Evolutionary conservation across 2,888 invertebrate genomes (phyloP), one percentile per base, ranked within the genome.

Genomic region (Sympetrum striolatum): DNA sequence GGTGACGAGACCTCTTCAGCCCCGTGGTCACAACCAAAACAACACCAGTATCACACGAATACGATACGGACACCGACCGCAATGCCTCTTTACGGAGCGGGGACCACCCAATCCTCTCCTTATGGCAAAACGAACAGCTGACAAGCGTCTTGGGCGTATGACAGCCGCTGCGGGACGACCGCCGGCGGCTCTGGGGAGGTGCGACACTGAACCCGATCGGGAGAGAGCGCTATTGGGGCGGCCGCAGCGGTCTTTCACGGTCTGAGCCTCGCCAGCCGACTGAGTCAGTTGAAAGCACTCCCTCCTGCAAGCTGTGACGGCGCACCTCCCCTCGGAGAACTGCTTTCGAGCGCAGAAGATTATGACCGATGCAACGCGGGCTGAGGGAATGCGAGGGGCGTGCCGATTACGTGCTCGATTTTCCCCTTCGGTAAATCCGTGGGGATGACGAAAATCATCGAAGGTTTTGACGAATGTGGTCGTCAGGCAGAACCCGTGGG

Each of bases 261-360:
- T 60, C 60, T 35, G 60, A 86, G 86, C 86, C 37, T 37, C 86
- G 37, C 82, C 82, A 35, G 53, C 86, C 86, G 86, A 86, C 86
- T 86, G 86, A 86, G 58, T 86, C 60, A 86, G 39, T 35, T 37
- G 60, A 37, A 48, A 58, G n/a, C 35, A 35, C n/a, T 35, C 81
- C 82, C 22, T 35, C 82, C 58, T 58, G 48, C 82, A 58, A 35
- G 58, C 58, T 58, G 53, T 60, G 82, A 82, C 60, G 86, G 48
- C 6, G 15, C 53, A 37, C 37, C 44, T n/a, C 80, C 80, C 37
- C 80, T 80, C 39, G n/a, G 31, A 53, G 18, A 31, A 25, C 82
- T 25, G 5, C 82, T 15, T 53, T 53, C 25, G 35, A 39, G 25
- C 48, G 81, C 22, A 44, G 25, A 44, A 44, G 53, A 44, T 48